These are phyloP conservation scores for Zaprionus ornatus DNA, from an alignment of 1,140 invertebrate genomes.

Conservation along the genomic window DNA sequence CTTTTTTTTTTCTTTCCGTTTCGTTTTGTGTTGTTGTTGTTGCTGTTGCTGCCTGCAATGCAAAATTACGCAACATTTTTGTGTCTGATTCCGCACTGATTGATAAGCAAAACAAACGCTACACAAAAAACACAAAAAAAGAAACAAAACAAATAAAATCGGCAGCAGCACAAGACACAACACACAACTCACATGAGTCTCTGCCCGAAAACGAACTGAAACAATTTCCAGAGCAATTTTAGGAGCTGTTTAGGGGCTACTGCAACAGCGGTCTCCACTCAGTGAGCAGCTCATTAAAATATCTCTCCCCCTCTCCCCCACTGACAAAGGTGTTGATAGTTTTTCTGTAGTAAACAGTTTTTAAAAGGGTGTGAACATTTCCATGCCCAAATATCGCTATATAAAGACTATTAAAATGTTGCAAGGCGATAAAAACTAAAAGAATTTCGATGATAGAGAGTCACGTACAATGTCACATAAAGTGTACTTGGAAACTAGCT, in stretches of 20 bases:
- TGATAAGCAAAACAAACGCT: constrained; percentile 54
- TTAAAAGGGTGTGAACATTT: constrained; percentile 41
- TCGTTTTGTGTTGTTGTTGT: constrained; percentile 29
- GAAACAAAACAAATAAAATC: constrained; percentile 5
- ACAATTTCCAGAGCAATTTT: constrained; percentile 16
- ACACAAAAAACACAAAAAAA: constrained; percentile 11
- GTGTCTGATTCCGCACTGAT: constrained; percentile 54
- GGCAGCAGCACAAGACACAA: not conserved
- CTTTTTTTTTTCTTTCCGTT: constrained; percentile 25
- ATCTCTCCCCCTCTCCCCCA: constrained; percentile 15
- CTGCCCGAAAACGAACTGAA: not conserved
- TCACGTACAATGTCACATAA: too few species aligned
- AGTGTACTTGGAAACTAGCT: too few species aligned
- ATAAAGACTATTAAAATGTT: constrained; percentile 17
- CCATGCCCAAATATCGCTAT: constrained; percentile 6
- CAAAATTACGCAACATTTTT: constrained; percentile 56
- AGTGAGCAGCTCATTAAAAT: constrained; percentile 50
- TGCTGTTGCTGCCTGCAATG: constrained; percentile 34
- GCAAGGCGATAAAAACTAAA: not conserved
- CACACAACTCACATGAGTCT: not conserved
- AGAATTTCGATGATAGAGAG: not conserved
- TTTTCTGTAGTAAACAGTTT: constrained; percentile 44
- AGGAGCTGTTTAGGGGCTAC: constrained; percentile 1
- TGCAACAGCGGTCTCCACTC: constrained; percentile 21
- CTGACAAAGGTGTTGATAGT: constrained; percentile 49